Base-by-base conservation (phyloP, 2,888 invertebrate species). In the Hololepta plana region DNA sequence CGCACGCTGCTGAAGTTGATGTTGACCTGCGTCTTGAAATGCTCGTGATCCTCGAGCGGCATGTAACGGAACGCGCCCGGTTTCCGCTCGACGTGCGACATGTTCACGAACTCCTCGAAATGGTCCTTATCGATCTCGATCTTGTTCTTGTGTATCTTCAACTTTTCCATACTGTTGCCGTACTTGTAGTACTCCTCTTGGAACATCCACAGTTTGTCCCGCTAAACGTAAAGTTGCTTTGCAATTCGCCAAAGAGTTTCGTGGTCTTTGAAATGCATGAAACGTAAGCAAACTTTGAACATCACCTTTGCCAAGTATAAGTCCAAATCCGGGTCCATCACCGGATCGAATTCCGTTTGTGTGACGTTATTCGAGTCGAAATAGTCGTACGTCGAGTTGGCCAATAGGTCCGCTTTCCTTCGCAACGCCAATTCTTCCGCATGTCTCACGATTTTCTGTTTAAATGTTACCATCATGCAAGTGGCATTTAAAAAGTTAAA, bases 1-100 rank as follows among this genome's bases (percentile, higher is more conserved):
- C 91, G 90, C 12, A 93, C 80, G 32, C 85, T 79, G 45, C 85
- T 87, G 46, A 73, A 63, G 47, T 69, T 74, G 20, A 68, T 63
- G 49, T 84, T 85, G 15, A 79, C 72, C 20, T 66, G 60, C 30
- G 67, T 67, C 43, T 76, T 68, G 36, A 82, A 88, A 44, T 81
- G 77, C 12, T 64, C 53, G 50, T 76, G 73, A 40, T 66, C 64
- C 23, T 60, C 62, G 39, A 80, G 53, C 23, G 69, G 63, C 33
- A 75, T 37, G n/a, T n/a, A n/a, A n/a, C n/a, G n/a, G n/a, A n/a
- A n/a, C n/a, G n/a, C n/a, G n/a, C n/a, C n/a, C n/a, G 67, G 59
- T 4, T 57, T 51, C 22, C 35, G 11, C 20, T 29, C 21, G 8
- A 32, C 24, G 11, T n/a, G n/a, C n/a, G n/a, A n/a, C n/a, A n/a